phyloP scores from a whole-genome alignment of 1,140 invertebrate species.

The Ladona fulva region DNA sequence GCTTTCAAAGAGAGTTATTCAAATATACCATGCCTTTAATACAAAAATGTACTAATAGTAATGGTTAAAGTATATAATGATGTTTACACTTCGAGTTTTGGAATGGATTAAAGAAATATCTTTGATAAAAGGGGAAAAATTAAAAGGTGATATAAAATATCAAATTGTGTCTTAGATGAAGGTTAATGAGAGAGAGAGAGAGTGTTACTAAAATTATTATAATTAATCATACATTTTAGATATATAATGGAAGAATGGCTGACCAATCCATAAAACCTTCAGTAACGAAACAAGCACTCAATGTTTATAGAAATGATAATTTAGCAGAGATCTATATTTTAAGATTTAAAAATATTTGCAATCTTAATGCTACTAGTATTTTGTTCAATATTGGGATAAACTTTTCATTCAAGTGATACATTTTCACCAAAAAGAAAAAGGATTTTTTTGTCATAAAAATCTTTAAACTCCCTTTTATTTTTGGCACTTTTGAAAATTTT shows the following conservation, averaged over 20 bases:
- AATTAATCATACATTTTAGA: neutral
- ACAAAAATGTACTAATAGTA: neutral
- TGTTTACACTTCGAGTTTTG: neutral
- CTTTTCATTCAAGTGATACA: neutral
- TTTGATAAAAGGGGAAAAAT: neutral
- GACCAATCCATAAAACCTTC: neutral
- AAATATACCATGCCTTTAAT: neutral
- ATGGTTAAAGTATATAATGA: neutral
- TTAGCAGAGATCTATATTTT: neutral
- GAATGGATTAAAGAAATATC: neutral
- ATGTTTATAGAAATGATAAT: neutral
- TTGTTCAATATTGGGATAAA: neutral
- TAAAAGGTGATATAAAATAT: slow-evolving; percentile 7
- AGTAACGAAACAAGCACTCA: neutral
- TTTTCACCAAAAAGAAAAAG: neutral
- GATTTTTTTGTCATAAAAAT: neutral
- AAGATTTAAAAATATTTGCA: neutral
- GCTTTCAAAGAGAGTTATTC: neutral
- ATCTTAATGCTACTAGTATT: neutral
- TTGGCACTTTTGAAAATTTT: neutral
- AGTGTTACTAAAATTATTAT: neutral
- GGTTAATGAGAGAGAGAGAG: neutral
- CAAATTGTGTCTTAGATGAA: slow-evolving; percentile 7
- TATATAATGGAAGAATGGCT: neutral
- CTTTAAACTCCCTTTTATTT: neutral